Percentiles rank a stretch among this genome's conserved stretches.
Conservation (phyloP, 2,888 invertebrate species). For the Proisotoma minuta region DNA sequence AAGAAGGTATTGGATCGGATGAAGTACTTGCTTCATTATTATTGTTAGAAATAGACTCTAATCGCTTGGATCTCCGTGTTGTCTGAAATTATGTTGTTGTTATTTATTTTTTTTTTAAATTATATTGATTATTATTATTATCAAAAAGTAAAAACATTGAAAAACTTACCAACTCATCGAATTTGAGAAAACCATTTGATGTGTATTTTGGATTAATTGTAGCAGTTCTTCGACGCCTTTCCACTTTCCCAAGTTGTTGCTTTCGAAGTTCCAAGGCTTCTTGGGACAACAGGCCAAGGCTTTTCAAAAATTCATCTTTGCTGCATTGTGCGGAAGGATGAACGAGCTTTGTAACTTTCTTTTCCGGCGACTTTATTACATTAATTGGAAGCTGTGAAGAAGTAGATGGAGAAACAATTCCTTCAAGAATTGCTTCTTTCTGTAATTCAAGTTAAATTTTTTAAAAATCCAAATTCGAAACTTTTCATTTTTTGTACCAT, state of each 20-base stretch:
- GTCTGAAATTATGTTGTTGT: no score
- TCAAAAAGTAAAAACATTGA: neutral
- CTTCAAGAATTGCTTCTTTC: no score
- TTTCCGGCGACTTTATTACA: no score
- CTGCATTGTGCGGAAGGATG: constrained; percentile 29
- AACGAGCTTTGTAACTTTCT: neutral
- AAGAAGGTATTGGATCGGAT: neutral
- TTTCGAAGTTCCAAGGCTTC: constrained; percentile 23
- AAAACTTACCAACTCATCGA: constrained; percentile 13
- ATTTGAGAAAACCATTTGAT: constrained; percentile 28
- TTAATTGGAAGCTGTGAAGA: no score
- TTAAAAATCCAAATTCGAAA: no score
- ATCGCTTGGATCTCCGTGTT: neutral
- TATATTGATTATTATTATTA: no score
- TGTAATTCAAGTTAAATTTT: no score
- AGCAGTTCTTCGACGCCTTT: constrained; percentile 33
- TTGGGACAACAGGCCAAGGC: constrained; percentile 38
- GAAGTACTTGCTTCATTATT: neutral
- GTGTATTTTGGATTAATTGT: constrained; percentile 45
- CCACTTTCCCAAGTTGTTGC: constrained; percentile 27
- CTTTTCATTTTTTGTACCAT: no score
- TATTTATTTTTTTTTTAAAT: no score
- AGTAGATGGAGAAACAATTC: no score
- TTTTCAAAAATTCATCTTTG: constrained; percentile 35
- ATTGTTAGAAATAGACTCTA: neutral